Base-by-base conservation (phyloP, 2,797 vertebrate genomes). In the Schizopygopsis pylzovi region DNA sequence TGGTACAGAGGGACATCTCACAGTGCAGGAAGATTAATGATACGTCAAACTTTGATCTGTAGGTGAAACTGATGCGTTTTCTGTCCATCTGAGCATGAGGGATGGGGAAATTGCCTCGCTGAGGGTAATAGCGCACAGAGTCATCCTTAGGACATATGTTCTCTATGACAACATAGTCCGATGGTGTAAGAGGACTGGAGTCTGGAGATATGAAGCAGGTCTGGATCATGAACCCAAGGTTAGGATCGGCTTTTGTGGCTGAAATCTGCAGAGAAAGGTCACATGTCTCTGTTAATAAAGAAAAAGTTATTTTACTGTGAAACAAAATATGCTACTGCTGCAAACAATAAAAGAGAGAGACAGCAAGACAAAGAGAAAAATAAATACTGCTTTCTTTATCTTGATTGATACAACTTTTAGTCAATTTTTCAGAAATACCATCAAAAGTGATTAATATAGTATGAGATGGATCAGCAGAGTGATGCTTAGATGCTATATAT, bases 91-190 rank as follows among this genome's bases (percentile, higher is more conserved):
- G 95, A 0, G 92, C 82, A 0, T 93, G 91, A 0, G 90, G 89
- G 39, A 93, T 22, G 0, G 89, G 94, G 82, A 96, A 93, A 81
- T 94, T 93, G 18, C 92, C 85, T 80, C 78, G 94, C 85, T 91
- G 94, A 79, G 91, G 86, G 87, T 96, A 96, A 93, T 95, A 96
- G 59, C 79, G 94, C 83, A 99, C 92, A 3, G 97, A 97, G 88
- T 97, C 96, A 25, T 99, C 98, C 20, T 91, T 96, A 7, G 97
- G 97, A 91, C 98, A 99, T 89, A 99, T 95, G n/a, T 97, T 99
- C 94, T 98, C 95, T 79, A 99, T 98, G 89, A 99, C 95, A 6
- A 92, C 93, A 87, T 98, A 99, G 65, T 95, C 92, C 1, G 96
- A 97, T 87, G 85, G 18, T 49, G 90, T 87, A 41, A 90, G 93